phyloP scores from a whole-genome alignment of 2,113 vertebrate species.

The Chloroceryle aenea region DNA sequence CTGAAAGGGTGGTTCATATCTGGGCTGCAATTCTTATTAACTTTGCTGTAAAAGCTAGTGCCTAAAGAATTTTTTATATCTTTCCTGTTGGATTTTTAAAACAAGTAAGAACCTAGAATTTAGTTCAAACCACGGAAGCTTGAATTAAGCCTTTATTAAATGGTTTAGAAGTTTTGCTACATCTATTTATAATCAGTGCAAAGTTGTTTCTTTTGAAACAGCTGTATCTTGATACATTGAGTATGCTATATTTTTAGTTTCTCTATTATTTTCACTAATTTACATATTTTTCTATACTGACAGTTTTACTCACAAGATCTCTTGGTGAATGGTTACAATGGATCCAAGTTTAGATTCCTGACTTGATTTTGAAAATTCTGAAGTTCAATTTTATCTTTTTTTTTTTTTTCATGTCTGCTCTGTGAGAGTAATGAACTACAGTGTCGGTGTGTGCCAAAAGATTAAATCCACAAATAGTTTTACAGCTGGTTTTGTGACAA shows the following conservation, averaged over 20 bases:
- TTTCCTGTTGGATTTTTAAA: neutral
- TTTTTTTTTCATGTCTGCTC: neutral
- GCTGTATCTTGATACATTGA: neutral
- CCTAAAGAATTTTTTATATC: neutral
- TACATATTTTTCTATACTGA: neutral
- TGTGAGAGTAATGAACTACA: neutral
- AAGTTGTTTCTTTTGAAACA: neutral
- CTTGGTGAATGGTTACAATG: neutral
- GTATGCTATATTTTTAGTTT: constrained; percentile 1
- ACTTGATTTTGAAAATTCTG: neutral
- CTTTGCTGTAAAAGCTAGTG: neutral
- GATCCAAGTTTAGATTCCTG: neutral
- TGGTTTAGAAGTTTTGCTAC: neutral
- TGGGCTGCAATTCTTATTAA: neutral
- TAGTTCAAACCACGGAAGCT: neutral
- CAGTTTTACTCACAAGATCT: neutral
- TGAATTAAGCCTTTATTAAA: neutral
- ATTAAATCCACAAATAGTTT: neutral
- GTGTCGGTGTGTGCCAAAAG: neutral
- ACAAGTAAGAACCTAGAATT: neutral
- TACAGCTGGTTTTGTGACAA: neutral
- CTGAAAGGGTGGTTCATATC: neutral
- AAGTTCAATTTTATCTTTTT: neutral
- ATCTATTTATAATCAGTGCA: neutral
- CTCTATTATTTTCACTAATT: neutral